phyloP scores from a whole-genome alignment of 2,797 vertebrate genomes.

The Gymnopithys bicolor region DNA sequence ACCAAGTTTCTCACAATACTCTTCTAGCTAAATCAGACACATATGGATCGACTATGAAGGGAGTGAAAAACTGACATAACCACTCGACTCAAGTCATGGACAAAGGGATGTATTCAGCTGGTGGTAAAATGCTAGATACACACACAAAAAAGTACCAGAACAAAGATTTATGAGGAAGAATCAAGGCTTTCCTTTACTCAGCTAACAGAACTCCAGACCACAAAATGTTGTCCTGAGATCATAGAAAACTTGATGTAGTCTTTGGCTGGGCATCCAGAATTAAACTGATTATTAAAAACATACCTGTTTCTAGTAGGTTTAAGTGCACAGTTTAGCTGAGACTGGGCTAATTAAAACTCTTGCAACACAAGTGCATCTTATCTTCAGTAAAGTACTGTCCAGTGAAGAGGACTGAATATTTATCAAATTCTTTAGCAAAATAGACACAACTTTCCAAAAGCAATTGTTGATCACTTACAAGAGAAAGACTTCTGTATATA shows the following conservation, averaged over 20 bases:
- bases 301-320: not conserved
- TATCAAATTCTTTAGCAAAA: not conserved
- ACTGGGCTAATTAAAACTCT: not conserved
- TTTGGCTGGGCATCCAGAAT: not conserved
- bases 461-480: not conserved
- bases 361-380: not conserved
- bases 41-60: not conserved
- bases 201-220: not conserved
- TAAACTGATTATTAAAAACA: not conserved
- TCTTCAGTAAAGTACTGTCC: not conserved
- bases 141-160: not conserved
- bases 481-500: not conserved
- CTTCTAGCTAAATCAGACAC: not conserved
- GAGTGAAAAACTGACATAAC: not conserved
- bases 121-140: not conserved
- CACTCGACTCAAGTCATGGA: not conserved
- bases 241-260: not conserved
- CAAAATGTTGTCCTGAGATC: not conserved
- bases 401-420: not conserved
- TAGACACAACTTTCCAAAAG: not conserved
- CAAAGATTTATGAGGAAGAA: not conserved
- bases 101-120: not conserved
- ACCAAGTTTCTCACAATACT: not conserved
- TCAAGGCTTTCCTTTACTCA: not conserved
- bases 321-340: not conserved